Evolutionary conservation across 2,113 vertebrate species (phyloP), one percentile per base, ranked within the genome.

Genomic region (Falcunculus frontatus): DNA sequence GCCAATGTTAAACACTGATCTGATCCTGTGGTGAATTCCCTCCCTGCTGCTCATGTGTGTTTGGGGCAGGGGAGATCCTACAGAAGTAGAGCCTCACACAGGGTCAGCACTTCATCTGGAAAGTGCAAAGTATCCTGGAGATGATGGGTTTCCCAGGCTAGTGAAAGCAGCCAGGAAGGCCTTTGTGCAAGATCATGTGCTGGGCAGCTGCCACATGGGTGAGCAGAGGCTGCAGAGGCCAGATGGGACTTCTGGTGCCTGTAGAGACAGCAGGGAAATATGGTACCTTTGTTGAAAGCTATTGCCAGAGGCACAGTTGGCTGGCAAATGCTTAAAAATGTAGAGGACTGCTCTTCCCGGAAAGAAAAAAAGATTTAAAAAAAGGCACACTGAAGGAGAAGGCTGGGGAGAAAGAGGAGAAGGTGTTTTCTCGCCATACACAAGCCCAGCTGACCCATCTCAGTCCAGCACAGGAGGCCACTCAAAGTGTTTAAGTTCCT

Each of bases 341-440:
- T 22, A 68, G 23, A 78, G 16, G 13, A 72, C 6, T 74, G 25
- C 9, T 20, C 17, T 53, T 53, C 9, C 11, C 56, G 50, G 7
- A 0, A 9, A 2, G 6, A 17, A n/a, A 17, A 3, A 21, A 14
- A 21, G 1, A 12, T 2, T 4, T 3, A 16, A 39, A 25, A 39
- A 33, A 49, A 37, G 5, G 15, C n/a, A 47, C 19, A 18, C 41
- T 64, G 50, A 73, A 70, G 26, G 20, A 73, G 17, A 77, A 67
- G 13, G 7, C 9, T 63, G 33, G 5, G 5, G 6, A 59, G 20
- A 53, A 4, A 53, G 11, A 16, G 17, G 7, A 52, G 22, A 41
- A 5, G 13, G 4, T 52, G 8, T 9, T 73, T 85, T 52, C 30
- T 52, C 1, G 0, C 12, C 23, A 11, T 33, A 63, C 42, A 8